phyloP scores from a whole-genome alignment of 2,888 invertebrate genomes.

The Epinotia brunnichana region DNA sequence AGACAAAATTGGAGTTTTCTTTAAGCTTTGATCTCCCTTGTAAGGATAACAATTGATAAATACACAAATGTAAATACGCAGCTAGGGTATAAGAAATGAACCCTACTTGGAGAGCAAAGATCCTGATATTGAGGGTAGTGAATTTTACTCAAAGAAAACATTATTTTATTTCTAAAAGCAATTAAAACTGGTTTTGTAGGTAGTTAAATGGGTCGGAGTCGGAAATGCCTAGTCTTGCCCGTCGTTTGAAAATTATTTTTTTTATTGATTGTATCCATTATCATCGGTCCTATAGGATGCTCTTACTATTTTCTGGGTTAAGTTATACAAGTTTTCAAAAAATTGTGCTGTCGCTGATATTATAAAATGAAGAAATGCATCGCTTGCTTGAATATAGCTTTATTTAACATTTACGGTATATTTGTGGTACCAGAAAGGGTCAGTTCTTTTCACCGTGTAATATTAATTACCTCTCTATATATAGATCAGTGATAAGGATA shows the following conservation, averaged over 20 bases:
- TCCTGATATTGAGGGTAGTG: too few species aligned
- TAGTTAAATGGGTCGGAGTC: too few species aligned
- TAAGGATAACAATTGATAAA: constrained; percentile 1
- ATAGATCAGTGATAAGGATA: not conserved
- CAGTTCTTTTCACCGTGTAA: not conserved
- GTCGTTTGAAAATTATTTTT: too few species aligned
- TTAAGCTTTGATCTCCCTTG: constrained; percentile 10
- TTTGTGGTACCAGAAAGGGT: not conserved
- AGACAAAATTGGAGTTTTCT: not conserved
- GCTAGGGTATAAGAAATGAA: not conserved
- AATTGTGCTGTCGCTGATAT: not conserved
- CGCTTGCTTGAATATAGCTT: not conserved
- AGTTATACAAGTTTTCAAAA: too few species aligned
- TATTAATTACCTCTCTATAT: not conserved
- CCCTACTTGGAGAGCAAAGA: too few species aligned
- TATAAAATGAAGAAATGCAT: not conserved
- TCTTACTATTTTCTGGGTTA: too few species aligned
- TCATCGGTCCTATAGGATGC: too few species aligned
- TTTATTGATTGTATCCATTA: too few species aligned
- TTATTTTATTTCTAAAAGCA: too few species aligned
- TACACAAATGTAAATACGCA: not conserved
- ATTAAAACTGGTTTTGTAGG: too few species aligned
- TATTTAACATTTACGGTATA: not conserved
- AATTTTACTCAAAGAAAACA: too few species aligned
- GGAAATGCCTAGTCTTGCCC: too few species aligned